These are phyloP conservation scores for Trichonephila clavata DNA, from an alignment of 1,140 invertebrate species.

Conservation along the genomic window DNA sequence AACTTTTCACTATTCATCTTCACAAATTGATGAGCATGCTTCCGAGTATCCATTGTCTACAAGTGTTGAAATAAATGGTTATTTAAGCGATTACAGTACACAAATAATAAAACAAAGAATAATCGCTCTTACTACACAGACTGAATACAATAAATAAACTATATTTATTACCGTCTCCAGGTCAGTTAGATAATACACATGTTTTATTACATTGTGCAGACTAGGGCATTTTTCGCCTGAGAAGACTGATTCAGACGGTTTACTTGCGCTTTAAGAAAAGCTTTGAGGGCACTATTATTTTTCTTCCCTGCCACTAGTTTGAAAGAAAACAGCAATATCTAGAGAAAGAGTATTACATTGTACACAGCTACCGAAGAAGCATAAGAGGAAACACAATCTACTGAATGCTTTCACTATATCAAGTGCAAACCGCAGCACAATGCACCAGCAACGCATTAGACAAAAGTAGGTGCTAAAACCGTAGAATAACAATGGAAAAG, in stretches of 20 bases:
- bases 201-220: too few species aligned
- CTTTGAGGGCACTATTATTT: not conserved
- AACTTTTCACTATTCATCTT: too few species aligned
- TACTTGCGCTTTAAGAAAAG: not conserved
- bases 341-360: not conserved
- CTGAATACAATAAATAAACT: too few species aligned
- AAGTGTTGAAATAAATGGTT: too few species aligned
- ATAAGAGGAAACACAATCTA: conserved; percentile 26
- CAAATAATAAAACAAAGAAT: too few species aligned
- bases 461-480: conserved; percentile 34
- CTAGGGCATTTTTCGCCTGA: too few species aligned
- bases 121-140: too few species aligned
- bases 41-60: too few species aligned
- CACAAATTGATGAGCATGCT: too few species aligned
- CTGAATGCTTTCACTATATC: conserved; percentile 31
- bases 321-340: not conserved
- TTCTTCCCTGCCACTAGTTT: not conserved
- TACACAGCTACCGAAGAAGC: not conserved
- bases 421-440: conserved; percentile 21
- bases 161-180: too few species aligned
- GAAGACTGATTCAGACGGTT: not conserved
- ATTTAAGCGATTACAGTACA: too few species aligned
- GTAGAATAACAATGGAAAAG: conserved; percentile 9
- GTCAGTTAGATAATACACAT: too few species aligned
- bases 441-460: not conserved